A percentile compares a stretch with the other conserved stretches of the same genome.
These are phyloP conservation scores for Pachyuromys duprasi DNA, from an alignment of 2,797 vertebrate species.

Conservation along the genomic window DNA sequence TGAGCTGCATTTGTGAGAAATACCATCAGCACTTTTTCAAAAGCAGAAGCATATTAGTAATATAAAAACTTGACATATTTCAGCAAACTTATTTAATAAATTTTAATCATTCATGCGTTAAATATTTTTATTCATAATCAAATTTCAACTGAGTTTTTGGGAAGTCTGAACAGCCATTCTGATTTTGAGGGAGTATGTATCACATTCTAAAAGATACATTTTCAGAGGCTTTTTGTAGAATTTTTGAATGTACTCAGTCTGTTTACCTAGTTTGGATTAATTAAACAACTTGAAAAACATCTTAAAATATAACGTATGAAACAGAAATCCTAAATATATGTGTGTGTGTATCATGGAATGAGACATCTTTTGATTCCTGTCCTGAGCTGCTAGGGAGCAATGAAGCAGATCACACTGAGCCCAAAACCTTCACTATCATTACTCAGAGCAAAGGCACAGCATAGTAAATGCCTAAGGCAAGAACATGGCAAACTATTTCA, in stretches of 20 bases:
- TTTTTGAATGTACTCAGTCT: not conserved
- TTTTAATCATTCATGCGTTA: constrained; percentile 24
- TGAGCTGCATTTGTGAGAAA: constrained; percentile 81
- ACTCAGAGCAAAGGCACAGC: not conserved
- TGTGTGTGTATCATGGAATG: no score
- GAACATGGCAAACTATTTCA: not conserved
- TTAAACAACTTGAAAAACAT: constrained; percentile 36
- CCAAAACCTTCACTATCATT: not conserved
- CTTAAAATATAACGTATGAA: not conserved
- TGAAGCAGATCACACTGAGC: not conserved
- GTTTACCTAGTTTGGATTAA: constrained; percentile 10
- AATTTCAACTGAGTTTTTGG: not conserved
- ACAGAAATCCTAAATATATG: not conserved
- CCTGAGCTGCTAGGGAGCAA: not conserved
- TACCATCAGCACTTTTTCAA: constrained; percentile 57
- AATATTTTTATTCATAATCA: constrained; percentile 26
- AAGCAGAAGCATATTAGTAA: constrained; percentile 25
- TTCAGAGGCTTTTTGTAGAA: not conserved
- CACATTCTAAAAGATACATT: not conserved
- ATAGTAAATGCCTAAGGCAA: not conserved
- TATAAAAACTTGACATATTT: constrained; percentile 12
- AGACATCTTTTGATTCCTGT: not conserved
- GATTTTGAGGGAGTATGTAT: not conserved
- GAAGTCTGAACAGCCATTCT: constrained; percentile 29
- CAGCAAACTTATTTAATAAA: constrained; percentile 59